Evolutionary conservation across 2,113 vertebrate species (phyloP), one percentile per base, ranked within the genome.

Genomic region (Cacatua alba): DNA sequence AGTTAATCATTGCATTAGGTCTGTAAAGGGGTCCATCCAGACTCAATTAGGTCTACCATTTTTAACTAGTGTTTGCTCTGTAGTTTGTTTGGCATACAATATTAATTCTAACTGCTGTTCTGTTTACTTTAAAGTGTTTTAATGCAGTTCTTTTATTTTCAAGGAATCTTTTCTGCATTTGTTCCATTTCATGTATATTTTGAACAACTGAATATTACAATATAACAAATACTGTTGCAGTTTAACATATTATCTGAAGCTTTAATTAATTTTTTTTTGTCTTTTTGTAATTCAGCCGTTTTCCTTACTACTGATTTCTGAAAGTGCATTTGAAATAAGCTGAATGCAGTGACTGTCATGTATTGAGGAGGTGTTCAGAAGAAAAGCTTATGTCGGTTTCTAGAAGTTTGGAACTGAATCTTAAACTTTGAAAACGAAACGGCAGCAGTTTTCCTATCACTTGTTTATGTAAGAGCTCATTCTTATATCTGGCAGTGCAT

Each of bases 1-100:
- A 97, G 97, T 98, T 98, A 98, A 98, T 98, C 98, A 98, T 97
- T 92, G 85, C 95, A 96, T 97, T 97, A 97, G 94, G 93, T 94
- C 95, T 97, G 80, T 55, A 92, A 93, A 97, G 84, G 81, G 88
- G 88, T 93, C 90, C 89, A 94, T 90, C 96, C 90, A 85, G 91
- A 77, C 86, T 96, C 93, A 96, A 95, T 97, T 94, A 97, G 87
- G 49, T 93, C 78, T 96, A 92, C 86, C 89, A 57, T 97, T 98
- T 92, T 91, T 92, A 96, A 91, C 87, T 96, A 53, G 91, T 70
- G 68, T 62, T 96, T 92, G 67, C 96, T 89, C 78, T 94, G 15
- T 41, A 79, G 90, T 92, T 96, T 88, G 94, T 83, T 92, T 77
- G 86, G 91, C 86, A 51, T 77, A 33, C 67, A 82, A 8, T 95